Evolutionary conservation across 2,888 invertebrate genomes (phyloP), one percentile per base, ranked within the genome.

Genomic region (Drosophila subsilvestris): DNA sequence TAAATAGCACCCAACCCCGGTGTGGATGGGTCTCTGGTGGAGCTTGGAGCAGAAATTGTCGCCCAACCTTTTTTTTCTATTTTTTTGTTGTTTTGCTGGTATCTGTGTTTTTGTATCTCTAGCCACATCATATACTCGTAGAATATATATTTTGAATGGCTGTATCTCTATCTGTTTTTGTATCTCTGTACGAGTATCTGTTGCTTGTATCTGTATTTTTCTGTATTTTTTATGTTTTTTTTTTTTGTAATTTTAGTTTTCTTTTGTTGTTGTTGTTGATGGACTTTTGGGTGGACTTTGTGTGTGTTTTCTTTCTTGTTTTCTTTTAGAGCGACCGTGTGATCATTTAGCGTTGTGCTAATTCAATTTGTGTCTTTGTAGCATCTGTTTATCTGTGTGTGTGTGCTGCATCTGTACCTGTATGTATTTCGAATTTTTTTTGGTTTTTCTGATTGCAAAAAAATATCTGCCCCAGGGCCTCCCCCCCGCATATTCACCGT

Each of bases 261-360:
- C 18, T 61, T 54, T 49, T 59, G 56, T 66, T 72, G n/a, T 62
- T 63, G 49, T 48, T 50, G 42, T 45, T 25, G 43, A 3, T 57
- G 47, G 47, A 32, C 47, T 75, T 72, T 56, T 57, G n/a, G 43
- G 37, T 50, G 54, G 54, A 48, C 56, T 27, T 58, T 75, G 63
- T 69, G 44, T 54, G 49, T 37, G 22, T 60, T 54, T 32, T 29
- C 60, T 44, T 65, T 73, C 61, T 77, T 73, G 48, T 79, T 74
- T 72, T 74, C 50, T 74, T 69, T 85, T 80, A 80, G 90, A 78
- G 80, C 81, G 78, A 78, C 79, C 91, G 90, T 90, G 89, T 90
- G 90, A 90, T 89, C 88, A 83, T 81, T 90, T 90, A 90, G 91
- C 90, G 79, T 73, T 63, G 72, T 82, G 89, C 79, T 84, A 90